Percentiles rank a stretch among this genome's conserved stretches.
Evolutionary conservation across 2,888 invertebrate genomes (phyloP).

Genomic region (Diarsia mendica): DNA sequence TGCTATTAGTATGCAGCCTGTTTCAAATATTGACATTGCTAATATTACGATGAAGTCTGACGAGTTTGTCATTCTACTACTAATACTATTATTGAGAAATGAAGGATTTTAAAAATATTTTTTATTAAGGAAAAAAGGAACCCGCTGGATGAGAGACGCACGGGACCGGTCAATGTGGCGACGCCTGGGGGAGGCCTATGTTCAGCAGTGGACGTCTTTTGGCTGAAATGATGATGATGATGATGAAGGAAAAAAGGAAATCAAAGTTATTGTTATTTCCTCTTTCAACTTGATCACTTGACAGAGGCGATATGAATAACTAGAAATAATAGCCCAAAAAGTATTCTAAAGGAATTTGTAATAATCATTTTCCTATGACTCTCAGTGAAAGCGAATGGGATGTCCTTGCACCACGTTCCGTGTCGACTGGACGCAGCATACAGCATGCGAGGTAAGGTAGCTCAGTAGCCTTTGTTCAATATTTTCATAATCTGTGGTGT

Average conservation of each 20-base stretch:
- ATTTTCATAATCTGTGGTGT: conserved; percentile 61
- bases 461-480: conserved; percentile 58
- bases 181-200: too few relatives aligned
- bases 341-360: conserved; percentile 21
- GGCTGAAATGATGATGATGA: too few relatives aligned
- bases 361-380: conserved; percentile 21
- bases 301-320: conserved; percentile 44
- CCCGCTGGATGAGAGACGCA: too few relatives aligned
- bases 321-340: conserved; percentile 25
- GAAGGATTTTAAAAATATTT: conserved; percentile 12
- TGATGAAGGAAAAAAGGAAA: too few relatives aligned
- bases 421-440: conserved; percentile 23
- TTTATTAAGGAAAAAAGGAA: too few relatives aligned
- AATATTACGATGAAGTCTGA: conserved; percentile 42
- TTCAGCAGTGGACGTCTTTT: too few relatives aligned
- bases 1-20: conserved; percentile 52
- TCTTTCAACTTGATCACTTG: conserved; percentile 4
- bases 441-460: conserved; percentile 36
- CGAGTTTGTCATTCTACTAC: conserved; percentile 26
- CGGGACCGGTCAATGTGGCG: too few relatives aligned
- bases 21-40: conserved; percentile 61
- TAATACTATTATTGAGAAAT: conserved; percentile 27
- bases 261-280: too few relatives aligned
- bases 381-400: conserved; percentile 29
- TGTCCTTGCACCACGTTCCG: conserved; percentile 36